Base-by-base conservation (phyloP, 2,113 vertebrate species). In the Polypterus bichir region DNA sequence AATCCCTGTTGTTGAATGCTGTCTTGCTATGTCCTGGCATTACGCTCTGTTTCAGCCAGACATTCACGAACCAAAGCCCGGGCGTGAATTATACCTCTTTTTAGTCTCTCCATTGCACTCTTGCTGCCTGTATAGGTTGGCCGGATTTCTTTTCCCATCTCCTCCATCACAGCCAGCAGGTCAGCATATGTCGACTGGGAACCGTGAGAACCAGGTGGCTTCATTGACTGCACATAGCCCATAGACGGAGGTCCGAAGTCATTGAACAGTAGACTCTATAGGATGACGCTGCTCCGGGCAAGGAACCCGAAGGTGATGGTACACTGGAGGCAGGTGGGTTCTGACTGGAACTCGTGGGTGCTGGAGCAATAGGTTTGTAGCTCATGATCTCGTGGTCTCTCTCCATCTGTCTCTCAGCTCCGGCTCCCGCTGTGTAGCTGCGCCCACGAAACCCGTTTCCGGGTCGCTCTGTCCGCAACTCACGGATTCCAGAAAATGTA, bases 171-270 rank as follows among this genome's bases (percentile, higher is more conserved):
- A 0, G 94, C 93, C 64, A 97, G 84, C 60, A 97, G 83, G 74
- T 97, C 94, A 4, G 92, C 94, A 79, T 97, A 97, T 64, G 92
- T 97, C 71, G 93, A 96, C 82, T 97, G 94, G 48, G 92, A 94
- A 27, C 93, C 92, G 79, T 93, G 85, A 11, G 85, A 75, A 54
- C 93, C 79, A 68, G 91, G 66, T 70, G 94, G 92, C 89, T 87
- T 79, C 73, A 76, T 79, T 4, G 78, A 72, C 79, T 81, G n/a
- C n/a, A n/a, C n/a, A n/a, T n/a, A n/a, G n/a, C n/a, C n/a, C n/a
- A n/a, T n/a, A n/a, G n/a, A n/a, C n/a, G n/a, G n/a, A n/a, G n/a
- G n/a, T n/a, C n/a, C n/a, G n/a, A n/a, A n/a, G n/a, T n/a, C n/a
- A n/a, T n/a, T n/a, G n/a, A n/a, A n/a, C n/a, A n/a, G n/a, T n/a